Conservation (phyloP, 2,888 invertebrate species). For the Cosmorhoe ocellata region DNA sequence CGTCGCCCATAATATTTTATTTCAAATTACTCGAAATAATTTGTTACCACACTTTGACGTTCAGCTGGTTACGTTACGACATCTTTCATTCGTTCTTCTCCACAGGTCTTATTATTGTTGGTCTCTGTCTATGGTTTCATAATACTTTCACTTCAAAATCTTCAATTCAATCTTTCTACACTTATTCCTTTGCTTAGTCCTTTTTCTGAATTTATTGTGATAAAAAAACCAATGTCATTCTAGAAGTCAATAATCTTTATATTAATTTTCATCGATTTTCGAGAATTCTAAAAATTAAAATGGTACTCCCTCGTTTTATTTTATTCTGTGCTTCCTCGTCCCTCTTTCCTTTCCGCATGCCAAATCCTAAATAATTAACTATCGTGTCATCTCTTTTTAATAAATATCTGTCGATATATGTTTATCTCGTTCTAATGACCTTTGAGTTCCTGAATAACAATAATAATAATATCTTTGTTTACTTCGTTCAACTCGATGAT, state of each 20-base stretch:
- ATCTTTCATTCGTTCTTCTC: too few species aligned
- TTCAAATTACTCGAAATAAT: constrained; percentile 57
- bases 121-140: too few species aligned
- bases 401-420: constrained; percentile 12
- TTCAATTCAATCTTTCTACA: too few species aligned
- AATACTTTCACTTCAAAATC: too few species aligned
- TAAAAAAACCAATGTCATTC: too few species aligned
- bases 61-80: too few species aligned
- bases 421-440: constrained; percentile 64
- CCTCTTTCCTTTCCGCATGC: constrained; percentile 43
- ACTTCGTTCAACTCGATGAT: constrained; percentile 46
- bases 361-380: constrained; percentile 19
- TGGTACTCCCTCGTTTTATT: constrained; percentile 3
- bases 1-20: constrained; percentile 78
- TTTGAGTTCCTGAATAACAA: constrained; percentile 76
- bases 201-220: too few species aligned
- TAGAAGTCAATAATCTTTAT: too few species aligned
- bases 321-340: too few species aligned
- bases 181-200: too few species aligned
- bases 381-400: constrained; percentile 45
- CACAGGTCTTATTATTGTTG: too few species aligned
- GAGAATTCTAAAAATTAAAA: constrained; percentile 1
- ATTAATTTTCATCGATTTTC: constrained; percentile 19
- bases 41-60: constrained; percentile 67
- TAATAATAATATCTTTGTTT: constrained; percentile 79